phyloP scores from a whole-genome alignment of 2,113 vertebrate genomes.

The Lamprologus callipterus region DNA sequence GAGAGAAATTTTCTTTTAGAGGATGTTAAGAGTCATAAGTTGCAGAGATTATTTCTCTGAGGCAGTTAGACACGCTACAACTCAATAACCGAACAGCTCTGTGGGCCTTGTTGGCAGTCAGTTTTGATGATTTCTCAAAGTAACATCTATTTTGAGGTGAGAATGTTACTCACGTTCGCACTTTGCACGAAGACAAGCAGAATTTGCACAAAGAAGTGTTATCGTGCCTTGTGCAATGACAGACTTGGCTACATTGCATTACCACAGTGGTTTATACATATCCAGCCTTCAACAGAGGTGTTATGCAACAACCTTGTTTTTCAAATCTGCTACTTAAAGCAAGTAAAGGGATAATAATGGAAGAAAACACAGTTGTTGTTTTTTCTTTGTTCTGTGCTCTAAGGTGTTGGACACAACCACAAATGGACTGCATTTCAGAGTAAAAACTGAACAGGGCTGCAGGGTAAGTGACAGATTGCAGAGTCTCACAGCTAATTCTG shows the following conservation, averaged over 20 bases:
- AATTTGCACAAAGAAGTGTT: constrained; percentile 19
- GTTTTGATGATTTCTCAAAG: constrained; percentile 16
- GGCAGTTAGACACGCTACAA: not conserved
- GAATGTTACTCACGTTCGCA: constrained; percentile 23
- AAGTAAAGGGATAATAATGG: not conserved
- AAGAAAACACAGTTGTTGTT: not conserved
- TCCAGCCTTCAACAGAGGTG: not conserved
- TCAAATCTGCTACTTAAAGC: not conserved
- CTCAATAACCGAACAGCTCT: not conserved
- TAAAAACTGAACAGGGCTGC: not conserved
- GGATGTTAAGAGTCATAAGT: not conserved
- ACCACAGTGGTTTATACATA: constrained; percentile 7
- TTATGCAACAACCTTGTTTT: not conserved
- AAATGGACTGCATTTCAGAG: not conserved
- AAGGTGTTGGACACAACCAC: not conserved
- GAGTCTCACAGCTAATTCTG: not conserved
- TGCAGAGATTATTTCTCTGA: constrained; percentile 6
- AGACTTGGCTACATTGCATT: not conserved
- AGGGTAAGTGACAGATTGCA: not conserved
- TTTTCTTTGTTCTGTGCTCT: not conserved
- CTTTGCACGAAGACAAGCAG: constrained; percentile 6
- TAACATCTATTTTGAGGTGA: constrained; percentile 41
- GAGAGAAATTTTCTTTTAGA: not conserved
- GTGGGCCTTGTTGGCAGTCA: not conserved
- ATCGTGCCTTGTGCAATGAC: not conserved